Percentiles rank a stretch among this genome's conserved stretches.
Evolutionary conservation across 2,113 vertebrate genomes (phyloP).

Genomic region (Equus przewalskii): DNA sequence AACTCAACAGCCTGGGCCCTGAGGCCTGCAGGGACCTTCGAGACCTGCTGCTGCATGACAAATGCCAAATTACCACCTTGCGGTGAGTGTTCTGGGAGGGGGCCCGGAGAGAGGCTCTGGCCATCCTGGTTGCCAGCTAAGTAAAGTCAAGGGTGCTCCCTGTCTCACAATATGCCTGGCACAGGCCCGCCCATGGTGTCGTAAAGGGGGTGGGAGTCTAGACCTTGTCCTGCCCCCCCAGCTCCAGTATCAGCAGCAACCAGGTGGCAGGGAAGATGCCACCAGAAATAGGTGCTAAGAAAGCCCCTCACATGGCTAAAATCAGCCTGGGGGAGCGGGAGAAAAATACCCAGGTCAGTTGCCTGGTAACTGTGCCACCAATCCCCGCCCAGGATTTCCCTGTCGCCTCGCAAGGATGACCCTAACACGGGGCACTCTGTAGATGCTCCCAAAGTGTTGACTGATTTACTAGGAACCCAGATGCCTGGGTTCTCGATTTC

Average conservation of each 20-base stretch:
- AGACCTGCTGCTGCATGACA: conserved; percentile 93
- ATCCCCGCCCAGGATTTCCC: neutral
- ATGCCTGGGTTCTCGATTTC: neutral
- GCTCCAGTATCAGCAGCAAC: neutral
- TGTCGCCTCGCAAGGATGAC: neutral
- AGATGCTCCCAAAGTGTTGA: neutral
- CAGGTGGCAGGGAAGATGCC: neutral
- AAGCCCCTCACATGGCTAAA: neutral
- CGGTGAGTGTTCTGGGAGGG: conserved; percentile 83
- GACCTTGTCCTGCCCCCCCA: neutral
- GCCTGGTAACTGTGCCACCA: conserved; percentile 26
- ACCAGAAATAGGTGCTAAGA: neutral
- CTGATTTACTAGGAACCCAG: neutral
- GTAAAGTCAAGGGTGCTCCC: neutral
- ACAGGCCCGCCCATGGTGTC: neutral
- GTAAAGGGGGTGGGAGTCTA: neutral
- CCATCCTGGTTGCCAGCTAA: neutral
- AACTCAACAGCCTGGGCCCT: conserved; percentile 95
- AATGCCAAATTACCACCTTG: conserved; percentile 90
- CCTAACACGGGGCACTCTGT: neutral
- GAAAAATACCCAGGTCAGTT: neutral
- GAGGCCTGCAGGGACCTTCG: conserved; percentile 93
- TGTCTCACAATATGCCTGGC: neutral
- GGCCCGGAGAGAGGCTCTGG: neutral
- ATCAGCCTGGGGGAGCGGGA: neutral